Base-by-base conservation (phyloP, 2,113 vertebrate genomes). In the Oenanthe oenanthe region DNA sequence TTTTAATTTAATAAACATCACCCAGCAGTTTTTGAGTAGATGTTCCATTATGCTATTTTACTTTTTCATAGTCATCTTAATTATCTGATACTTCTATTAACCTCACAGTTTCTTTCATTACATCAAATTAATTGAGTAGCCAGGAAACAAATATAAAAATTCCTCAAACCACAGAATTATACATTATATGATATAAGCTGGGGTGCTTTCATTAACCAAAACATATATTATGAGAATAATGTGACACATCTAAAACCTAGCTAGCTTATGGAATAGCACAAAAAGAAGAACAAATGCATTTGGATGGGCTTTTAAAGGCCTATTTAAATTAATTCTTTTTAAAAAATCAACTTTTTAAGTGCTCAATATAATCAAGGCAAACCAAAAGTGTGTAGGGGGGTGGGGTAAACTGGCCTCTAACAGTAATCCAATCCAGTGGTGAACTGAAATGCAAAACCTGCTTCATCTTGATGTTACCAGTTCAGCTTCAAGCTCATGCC, bases 381-480 rank as follows among this genome's bases (percentile, higher is more conserved):
- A 45, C 13, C 62, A 68, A 22, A 79, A 76, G 40, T 6, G 16
- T 17, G 21, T 4, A 7, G 25, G 11, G 68, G 11, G 9, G 25
- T 10, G 16, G 32, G 42, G 13, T 7, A 29, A 73, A 56, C 12
- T 48, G 66, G 36, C 50, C 72, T 47, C 45, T 13, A 32, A 20
- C 53, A 89, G 94, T 65, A 95, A 94, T 6, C 62, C 87, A 96
- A 92, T 65, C 32, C 51, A 61, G 28, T 4, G 28, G 12, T 3
- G 24, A 58, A 32, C 70, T 89, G 93, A 95, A 96, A 96, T 18
- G 50, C 54, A 94, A 96, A 36, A 84, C 81, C 70, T 22, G 14
- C 84, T 60, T 47, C 77, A 65, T 29, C 14, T 1, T 10, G 36
- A 42, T 4, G 58, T 53, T 47, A 60, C 43, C 70, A 45, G 57